Conservation (phyloP, 2,888 invertebrate species). For the Rotaria magnacalcarata region DNA sequence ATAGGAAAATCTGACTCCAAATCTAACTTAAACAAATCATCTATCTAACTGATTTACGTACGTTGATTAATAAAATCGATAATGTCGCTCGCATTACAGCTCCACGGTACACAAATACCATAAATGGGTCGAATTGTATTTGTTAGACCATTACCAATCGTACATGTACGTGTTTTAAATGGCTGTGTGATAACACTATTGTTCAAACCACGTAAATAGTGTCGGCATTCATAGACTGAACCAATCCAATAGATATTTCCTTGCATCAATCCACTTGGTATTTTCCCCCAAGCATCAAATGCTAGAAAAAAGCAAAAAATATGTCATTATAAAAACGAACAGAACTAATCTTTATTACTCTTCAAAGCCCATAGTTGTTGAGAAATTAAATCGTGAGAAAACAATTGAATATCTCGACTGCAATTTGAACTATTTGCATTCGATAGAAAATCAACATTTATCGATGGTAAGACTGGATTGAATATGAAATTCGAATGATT, state of each 20-base stretch:
- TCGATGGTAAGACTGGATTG: not conserved
- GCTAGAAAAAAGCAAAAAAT: not conserved
- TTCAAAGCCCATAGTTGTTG: not conserved
- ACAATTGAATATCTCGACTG: slow-evolving; percentile 1
- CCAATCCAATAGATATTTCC: slow-evolving; percentile 32
- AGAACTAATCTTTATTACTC: not conserved
- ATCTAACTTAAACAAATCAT: not conserved
- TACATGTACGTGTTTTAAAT: slow-evolving; percentile 18
- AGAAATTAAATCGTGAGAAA: not conserved
- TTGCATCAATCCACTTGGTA: slow-evolving; percentile 1
- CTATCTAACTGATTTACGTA: not conserved
- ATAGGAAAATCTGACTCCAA: too few relatives aligned
- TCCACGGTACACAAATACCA: slow-evolving; percentile 2
- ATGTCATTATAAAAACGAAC: not conserved
- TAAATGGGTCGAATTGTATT: not conserved
- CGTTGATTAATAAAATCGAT: not conserved
- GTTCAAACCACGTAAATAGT: slow-evolving; percentile 4
- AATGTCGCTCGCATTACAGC: not conserved
- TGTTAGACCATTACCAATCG: not conserved
- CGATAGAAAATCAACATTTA: not conserved
- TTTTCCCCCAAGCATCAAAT: slow-evolving; percentile 13
- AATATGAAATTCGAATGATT: not conserved
- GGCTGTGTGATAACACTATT: not conserved
- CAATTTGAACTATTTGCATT: not conserved
- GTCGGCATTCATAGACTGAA: slow-evolving; percentile 9